phyloP scores from a whole-genome alignment of 2,888 invertebrate species.

The Idaea biselata region DNA sequence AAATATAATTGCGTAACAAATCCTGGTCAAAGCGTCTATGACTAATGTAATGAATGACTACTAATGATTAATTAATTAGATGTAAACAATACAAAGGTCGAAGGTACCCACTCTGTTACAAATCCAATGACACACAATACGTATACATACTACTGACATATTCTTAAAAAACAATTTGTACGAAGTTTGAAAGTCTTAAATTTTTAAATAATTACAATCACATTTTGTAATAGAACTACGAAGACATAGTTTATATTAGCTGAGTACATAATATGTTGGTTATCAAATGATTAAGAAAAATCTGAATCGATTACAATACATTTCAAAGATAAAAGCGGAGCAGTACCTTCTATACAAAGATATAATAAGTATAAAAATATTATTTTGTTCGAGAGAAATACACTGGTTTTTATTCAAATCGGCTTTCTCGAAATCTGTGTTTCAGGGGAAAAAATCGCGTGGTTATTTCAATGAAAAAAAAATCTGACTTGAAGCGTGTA shows the following conservation, averaged over 20 bases:
- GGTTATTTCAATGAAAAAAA: too few relatives aligned
- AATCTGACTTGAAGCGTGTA: too few relatives aligned
- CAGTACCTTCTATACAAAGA: not conserved
- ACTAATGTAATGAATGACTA: conserved; percentile 36
- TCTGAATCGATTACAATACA: not conserved
- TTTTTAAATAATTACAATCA: not conserved
- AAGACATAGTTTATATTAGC: not conserved
- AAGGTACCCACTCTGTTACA: conserved; percentile 38
- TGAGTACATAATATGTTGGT: not conserved
- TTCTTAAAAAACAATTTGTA: not conserved
- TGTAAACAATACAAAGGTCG: conserved; percentile 36
- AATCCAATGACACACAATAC: conserved; percentile 2
- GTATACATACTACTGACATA: not conserved
- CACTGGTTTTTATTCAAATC: not conserved
- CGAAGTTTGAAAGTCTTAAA: not conserved
- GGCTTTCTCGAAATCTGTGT: not conserved
- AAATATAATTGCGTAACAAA: conserved; percentile 45
- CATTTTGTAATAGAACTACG: too few relatives aligned
- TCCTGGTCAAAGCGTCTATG: conserved; percentile 50
- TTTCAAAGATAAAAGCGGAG: not conserved
- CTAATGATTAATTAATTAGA: conserved; percentile 25
- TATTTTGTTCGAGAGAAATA: not conserved
- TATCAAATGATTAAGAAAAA: not conserved
- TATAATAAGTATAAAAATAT: not conserved
- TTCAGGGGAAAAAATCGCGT: not conserved